phyloP scores from a whole-genome alignment of 2,113 vertebrate species.

The Myotis brandtii region DNA sequence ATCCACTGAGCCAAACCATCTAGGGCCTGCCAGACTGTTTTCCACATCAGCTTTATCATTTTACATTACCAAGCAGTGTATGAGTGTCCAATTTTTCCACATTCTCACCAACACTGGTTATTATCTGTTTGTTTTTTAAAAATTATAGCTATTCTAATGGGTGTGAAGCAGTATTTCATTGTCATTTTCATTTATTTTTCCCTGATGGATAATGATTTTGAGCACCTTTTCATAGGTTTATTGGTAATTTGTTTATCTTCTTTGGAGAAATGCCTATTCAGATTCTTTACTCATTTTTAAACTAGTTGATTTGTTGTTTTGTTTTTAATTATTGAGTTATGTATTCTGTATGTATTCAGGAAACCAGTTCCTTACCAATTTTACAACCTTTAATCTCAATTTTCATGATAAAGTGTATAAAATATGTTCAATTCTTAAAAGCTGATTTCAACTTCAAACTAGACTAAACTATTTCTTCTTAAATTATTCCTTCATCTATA shows the following conservation, averaged over 20 bases:
- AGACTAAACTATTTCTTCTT: background rate
- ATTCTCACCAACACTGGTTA: background rate
- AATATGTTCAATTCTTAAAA: conserved; percentile 31
- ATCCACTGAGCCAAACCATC: too few species aligned
- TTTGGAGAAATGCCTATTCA: conserved; percentile 26
- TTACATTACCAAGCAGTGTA: background rate
- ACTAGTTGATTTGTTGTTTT: background rate
- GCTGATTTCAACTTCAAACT: background rate
- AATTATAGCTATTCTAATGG: background rate
- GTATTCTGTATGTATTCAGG: background rate
- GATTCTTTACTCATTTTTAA: background rate
- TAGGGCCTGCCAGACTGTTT: background rate
- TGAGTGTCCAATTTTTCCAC: background rate
- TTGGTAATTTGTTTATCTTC: background rate
- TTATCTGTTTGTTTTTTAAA: background rate
- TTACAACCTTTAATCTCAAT: conserved; percentile 7
- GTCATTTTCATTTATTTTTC: background rate
- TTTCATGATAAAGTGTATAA: background rate
- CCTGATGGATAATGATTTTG: background rate
- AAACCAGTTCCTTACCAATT: background rate
- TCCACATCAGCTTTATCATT: background rate
- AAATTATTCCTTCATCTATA: conserved; percentile 30
- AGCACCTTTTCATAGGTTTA: background rate
- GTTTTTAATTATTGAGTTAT: background rate
- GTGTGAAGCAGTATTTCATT: background rate